Conservation (phyloP, 1,140 invertebrate genomes). For the Drosophila prosaltans region DNA sequence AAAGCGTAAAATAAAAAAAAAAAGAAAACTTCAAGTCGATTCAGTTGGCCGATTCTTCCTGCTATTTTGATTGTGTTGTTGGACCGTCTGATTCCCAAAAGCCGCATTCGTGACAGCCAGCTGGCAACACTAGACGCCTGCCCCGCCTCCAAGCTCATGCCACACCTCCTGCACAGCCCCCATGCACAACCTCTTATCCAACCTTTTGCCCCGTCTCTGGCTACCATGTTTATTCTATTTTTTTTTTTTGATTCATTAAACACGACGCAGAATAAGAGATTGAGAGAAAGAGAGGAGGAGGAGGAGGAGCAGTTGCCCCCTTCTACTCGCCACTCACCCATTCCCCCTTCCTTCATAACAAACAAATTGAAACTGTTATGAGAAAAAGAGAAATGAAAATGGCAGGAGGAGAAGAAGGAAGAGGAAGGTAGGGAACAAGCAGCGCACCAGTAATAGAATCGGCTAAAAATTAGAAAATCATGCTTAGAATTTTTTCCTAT, state of each 20-base stretch:
- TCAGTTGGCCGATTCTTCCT: conserved; percentile 76
- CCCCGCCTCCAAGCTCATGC: not conserved
- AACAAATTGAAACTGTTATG: conserved; percentile 57
- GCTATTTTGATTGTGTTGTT: conserved; percentile 49
- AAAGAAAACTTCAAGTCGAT: conserved; percentile 57
- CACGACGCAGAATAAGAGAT: conserved; percentile 26
- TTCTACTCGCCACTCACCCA: not conserved
- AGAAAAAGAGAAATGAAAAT: conserved; percentile 6
- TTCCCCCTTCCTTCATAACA: not conserved
- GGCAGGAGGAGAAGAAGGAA: not conserved
- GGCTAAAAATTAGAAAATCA: conserved; percentile 70
- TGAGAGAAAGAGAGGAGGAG: not conserved
- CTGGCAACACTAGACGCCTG: conserved; percentile 40
- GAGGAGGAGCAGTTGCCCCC: not conserved
- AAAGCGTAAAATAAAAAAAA: conserved; percentile 30
- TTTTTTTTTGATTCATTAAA: conserved; percentile 69
- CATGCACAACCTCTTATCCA: not conserved
- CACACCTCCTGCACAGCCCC: conserved; percentile 5
- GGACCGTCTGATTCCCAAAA: conserved; percentile 49
- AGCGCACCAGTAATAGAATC: conserved; percentile 35
- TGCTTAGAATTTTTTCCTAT: conserved; percentile 55
- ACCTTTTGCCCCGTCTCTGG: not conserved
- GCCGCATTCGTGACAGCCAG: conserved; percentile 68
- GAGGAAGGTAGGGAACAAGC: not conserved
- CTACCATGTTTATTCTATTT: conserved; percentile 17